These are phyloP conservation scores for Amyelois transitella DNA, from an alignment of 1,140 invertebrate species.

Conservation along the genomic window DNA sequence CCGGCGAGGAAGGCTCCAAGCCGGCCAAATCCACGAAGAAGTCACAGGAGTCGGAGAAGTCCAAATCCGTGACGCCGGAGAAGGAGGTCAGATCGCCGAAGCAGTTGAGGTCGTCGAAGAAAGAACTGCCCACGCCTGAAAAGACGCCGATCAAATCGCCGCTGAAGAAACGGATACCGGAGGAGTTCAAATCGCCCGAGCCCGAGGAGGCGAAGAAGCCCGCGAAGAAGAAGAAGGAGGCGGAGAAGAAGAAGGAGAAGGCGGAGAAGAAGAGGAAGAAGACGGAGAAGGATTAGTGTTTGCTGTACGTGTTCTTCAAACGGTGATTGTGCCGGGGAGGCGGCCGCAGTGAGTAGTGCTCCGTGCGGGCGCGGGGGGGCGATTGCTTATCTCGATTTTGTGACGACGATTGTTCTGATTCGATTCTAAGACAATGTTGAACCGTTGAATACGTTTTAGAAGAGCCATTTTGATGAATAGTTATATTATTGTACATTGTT, in stretches of 20 bases:
- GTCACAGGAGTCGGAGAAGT: slow-evolving; percentile 12
- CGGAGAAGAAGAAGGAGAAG: slow-evolving; percentile 27
- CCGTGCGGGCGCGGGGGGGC: no score
- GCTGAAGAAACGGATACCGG: slow-evolving; percentile 45
- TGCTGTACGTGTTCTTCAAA: slow-evolving; percentile 53
- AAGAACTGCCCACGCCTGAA: slow-evolving; percentile 32
- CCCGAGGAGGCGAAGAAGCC: slow-evolving; percentile 24
- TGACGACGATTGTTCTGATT: no score
- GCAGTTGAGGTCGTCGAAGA: slow-evolving; percentile 50
- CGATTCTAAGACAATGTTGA: no score
- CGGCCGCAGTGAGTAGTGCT: background rate
- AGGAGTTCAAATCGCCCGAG: slow-evolving; percentile 45
- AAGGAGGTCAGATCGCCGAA: slow-evolving; percentile 43
- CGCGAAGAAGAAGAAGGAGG: slow-evolving; percentile 40
- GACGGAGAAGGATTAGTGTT: slow-evolving; percentile 68
- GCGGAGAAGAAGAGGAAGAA: slow-evolving; percentile 54
- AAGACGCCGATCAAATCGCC: slow-evolving; percentile 43
- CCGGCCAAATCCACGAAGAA: slow-evolving; percentile 17
- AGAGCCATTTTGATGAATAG: no score
- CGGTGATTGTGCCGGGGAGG: slow-evolving; percentile 14
- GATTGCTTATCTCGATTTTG: no score
- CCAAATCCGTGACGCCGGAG: slow-evolving; percentile 26
- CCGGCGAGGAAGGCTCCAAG: slow-evolving; percentile 36
- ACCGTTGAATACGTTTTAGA: no score
- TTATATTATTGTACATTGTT: no score